Base-by-base conservation (phyloP, 2,888 invertebrate genomes). In the Stenotaenia linearis region DNA sequence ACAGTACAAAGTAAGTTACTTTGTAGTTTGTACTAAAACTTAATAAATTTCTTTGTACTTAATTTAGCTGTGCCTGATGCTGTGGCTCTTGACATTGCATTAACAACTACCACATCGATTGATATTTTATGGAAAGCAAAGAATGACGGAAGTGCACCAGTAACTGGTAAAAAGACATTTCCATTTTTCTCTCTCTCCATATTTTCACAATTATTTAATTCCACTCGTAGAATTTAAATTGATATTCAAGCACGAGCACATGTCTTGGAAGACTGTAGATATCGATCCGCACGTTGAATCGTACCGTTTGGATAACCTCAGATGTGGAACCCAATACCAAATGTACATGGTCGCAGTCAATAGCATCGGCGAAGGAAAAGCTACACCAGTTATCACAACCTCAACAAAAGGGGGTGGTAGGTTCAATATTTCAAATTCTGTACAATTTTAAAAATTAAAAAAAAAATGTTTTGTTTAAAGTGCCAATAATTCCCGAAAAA, bases 81-180 rank as follows among this genome's bases (percentile, higher is more conserved):
- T 87, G 18, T 92, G 86, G 78, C 88, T 87, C 84, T 91, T 91
- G 0, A 90, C 89, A 4, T 91, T 87, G 75, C 90, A 88, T 85
- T 92, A 92, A 28, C 90, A 90, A 25, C 92, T 92, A 79, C 91
- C 89, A 28, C 90, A 90, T 83, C 92, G 92, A 83, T 92, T 91
- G 37, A 89, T 89, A 18, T 83, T 7, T 85, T 84, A 81, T 86
- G 86, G 86, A 79, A 82, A 79, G 12, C 79, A 7, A 75, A 25
- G n/a, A 78, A 79, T 79, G 50, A 37, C 45, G 77, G 77, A 45
- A 40, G 77, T 18, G 23, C 37, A n/a, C 77, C 45, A 25, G 45
- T 77, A 23, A 25, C 40, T 23, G 77, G 77, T 77, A 45, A 32
- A 9, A n/a, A 37, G 5, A 18, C 18, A n/a, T 18, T 18, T 18